Evolutionary conservation across 2,113 vertebrate species (phyloP).

Genomic region (Alethe castanea): DNA sequence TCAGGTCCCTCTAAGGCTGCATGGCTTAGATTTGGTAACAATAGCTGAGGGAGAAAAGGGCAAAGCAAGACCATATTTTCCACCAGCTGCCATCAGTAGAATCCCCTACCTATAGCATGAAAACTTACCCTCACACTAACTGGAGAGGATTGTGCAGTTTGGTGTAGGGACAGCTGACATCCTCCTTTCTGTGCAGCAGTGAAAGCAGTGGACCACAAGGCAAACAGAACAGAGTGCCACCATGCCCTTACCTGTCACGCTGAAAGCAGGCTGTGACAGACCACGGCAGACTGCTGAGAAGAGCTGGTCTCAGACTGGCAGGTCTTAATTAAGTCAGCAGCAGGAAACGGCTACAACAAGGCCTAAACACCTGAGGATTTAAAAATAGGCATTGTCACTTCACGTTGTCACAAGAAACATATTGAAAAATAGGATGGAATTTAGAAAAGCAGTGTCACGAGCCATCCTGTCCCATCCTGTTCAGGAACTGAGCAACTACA

Average conservation of each 20-base stretch:
- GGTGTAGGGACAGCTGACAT: neutral
- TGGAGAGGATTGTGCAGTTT: neutral
- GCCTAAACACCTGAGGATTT: neutral
- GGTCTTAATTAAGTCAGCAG: neutral
- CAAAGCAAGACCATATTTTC: neutral
- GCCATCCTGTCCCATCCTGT: neutral
- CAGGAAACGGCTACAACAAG: neutral
- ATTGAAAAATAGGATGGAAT: neutral
- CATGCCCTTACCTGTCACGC: accelerated
- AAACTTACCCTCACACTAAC: neutral
- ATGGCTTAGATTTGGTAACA: neutral
- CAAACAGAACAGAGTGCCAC: neutral
- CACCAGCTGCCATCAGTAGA: neutral
- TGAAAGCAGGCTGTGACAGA: neutral
- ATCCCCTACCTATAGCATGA: neutral
- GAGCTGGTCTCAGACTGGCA: neutral
- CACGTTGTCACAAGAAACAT: neutral
- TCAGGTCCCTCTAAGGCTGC: neutral
- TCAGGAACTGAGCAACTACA: neutral
- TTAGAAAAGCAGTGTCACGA: neutral
- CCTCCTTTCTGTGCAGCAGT: neutral
- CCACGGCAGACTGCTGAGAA: neutral
- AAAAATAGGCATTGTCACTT: neutral
- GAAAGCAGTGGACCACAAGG: neutral
- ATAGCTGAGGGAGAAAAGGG: neutral